These are phyloP conservation scores for Pteronotus mesoamericanus DNA, from an alignment of 2,797 vertebrate species.

Conservation along the genomic window DNA sequence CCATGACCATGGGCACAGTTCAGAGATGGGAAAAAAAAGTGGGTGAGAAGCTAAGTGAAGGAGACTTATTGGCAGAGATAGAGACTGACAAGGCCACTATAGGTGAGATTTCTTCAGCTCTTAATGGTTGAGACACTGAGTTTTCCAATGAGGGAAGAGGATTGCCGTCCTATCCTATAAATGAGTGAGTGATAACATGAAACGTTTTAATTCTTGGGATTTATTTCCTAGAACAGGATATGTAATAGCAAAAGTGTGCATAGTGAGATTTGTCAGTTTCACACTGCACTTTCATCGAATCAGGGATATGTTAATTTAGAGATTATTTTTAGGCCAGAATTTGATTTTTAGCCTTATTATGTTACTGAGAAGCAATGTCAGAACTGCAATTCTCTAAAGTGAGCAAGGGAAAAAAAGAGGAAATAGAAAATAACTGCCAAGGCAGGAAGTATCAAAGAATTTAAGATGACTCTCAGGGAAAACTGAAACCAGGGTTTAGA, in stretches of 20 bases:
- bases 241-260: background rate
- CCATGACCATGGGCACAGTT: conserved; percentile 98
- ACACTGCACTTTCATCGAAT: background rate
- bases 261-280: background rate
- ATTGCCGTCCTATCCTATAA: background rate
- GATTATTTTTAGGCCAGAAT: conserved; percentile 18
- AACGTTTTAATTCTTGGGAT: conserved; percentile 36
- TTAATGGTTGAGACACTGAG: conserved; percentile 50
- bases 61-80: conserved; percentile 97
- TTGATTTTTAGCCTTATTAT: conserved; percentile 7
- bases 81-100: conserved; percentile 99
- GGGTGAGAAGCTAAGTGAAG: conserved; percentile 95
- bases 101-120: conserved; percentile 83
- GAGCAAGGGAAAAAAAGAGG: background rate
- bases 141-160: conserved; percentile 51
- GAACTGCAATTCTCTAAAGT: background rate
- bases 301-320: background rate
- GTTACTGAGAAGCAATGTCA: background rate
- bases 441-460: conserved; percentile 7
- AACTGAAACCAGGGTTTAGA: background rate
- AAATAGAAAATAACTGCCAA: background rate
- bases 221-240: conserved; percentile 4
- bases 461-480: conserved; percentile 14
- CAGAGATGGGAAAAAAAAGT: conserved; percentile 99
- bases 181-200: conserved; percentile 2